phyloP scores from a whole-genome alignment of 92 coral and sea anemone species.

The Meandrina meandrites region DNA sequence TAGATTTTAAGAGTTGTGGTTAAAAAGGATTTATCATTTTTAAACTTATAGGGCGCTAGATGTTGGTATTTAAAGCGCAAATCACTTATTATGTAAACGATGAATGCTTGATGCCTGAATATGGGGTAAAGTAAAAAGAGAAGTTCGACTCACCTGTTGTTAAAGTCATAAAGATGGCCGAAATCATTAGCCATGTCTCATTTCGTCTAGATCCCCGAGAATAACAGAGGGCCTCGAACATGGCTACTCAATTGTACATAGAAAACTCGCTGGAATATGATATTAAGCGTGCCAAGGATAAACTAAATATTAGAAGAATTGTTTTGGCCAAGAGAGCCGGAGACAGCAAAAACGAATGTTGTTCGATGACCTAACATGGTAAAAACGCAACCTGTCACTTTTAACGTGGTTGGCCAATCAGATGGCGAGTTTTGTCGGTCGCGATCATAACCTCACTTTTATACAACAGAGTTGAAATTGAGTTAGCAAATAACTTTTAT shows the following conservation, averaged over 20 bases:
- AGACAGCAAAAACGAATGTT: slow-evolving; percentile 24
- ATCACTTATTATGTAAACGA: background rate
- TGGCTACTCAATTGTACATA: slow-evolving; percentile 1
- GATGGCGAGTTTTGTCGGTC: slow-evolving; percentile 35
- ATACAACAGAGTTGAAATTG: slow-evolving; percentile 18
- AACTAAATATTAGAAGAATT: slow-evolving; percentile 24
- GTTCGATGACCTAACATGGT: slow-evolving; percentile 66
- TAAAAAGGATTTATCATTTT: background rate
- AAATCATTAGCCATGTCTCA: slow-evolving; percentile 1
- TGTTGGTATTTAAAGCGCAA: background rate
- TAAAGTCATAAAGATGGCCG: slow-evolving; percentile 11
- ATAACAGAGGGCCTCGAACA: background rate
- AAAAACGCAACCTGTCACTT: slow-evolving; percentile 75
- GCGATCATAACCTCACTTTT: slow-evolving; percentile 31
- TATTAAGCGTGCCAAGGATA: slow-evolving; percentile 3
- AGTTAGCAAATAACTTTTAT: background rate
- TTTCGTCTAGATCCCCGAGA: background rate
- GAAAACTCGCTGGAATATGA: background rate
- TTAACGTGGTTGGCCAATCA: slow-evolving; percentile 50
- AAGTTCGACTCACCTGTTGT: slow-evolving; percentile 19
- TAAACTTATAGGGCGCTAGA: background rate
- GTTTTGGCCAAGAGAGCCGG: slow-evolving; percentile 27
- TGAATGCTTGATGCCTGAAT: background rate
- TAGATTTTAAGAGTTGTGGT: background rate
- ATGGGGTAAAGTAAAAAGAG: background rate